These are phyloP conservation scores for Proterorhinus semilunaris DNA, from an alignment of 2,113 vertebrate species.

Conservation along the genomic window DNA sequence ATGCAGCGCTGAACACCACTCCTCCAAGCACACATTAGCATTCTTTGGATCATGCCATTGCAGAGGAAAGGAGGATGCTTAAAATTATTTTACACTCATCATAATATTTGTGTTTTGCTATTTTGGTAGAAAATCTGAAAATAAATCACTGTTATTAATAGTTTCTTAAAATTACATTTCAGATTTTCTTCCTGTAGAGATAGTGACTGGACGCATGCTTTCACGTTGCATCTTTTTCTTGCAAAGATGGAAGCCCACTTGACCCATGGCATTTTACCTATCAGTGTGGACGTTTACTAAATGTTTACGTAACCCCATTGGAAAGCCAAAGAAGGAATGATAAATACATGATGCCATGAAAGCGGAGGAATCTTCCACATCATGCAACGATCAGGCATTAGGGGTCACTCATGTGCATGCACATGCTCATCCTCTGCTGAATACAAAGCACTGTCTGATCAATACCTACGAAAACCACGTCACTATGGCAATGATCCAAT, in stretches of 20 bases:
- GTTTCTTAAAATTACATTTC: conserved; percentile 12
- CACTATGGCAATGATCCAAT: neutral
- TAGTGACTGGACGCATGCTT: conserved; percentile 57
- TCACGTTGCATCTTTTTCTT: conserved; percentile 40
- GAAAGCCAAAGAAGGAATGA: conserved; percentile 1
- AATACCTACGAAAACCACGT: neutral
- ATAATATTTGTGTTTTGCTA: conserved; percentile 5
- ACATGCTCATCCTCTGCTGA: conserved; percentile 59
- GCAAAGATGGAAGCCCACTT: conserved; percentile 7
- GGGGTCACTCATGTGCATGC: conserved; percentile 58
- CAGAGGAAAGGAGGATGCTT: conserved; percentile 17
- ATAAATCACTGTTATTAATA: conserved; percentile 2
- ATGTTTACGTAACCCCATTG: conserved; percentile 34
- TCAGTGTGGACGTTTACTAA: conserved; percentile 33
- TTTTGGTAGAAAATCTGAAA: conserved; percentile 55
- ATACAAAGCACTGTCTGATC: conserved; percentile 22
- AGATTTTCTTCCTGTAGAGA: conserved; percentile 53
- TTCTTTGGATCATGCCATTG: conserved; percentile 57
- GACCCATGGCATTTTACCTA: conserved; percentile 45
- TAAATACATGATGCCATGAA: neutral
- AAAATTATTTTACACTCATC: conserved; percentile 10
- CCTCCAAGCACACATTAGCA: conserved; percentile 41
- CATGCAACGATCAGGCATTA: conserved; percentile 55
- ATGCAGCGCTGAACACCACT: conserved; percentile 57
- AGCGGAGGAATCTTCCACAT: conserved; percentile 41